Evolutionary conservation across 2,888 invertebrate species (phyloP).

Genomic region (Eustalomyia histrio): DNA sequence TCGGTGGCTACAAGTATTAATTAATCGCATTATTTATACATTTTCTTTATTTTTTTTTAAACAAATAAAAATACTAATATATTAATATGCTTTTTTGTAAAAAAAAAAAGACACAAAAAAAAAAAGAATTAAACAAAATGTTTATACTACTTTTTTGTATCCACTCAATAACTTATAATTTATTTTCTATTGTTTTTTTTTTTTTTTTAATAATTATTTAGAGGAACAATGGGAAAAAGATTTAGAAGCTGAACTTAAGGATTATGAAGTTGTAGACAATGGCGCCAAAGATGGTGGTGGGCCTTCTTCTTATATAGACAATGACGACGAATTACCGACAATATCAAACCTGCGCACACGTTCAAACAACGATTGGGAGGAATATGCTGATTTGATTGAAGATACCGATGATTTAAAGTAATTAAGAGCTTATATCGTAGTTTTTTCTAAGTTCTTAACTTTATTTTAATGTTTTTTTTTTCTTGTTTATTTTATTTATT

Average conservation of each 20-base stretch:
- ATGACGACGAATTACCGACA: constrained; percentile 75
- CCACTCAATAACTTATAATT: background rate
- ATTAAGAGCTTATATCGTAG: constrained; percentile 80
- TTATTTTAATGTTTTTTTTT: constrained; percentile 67
- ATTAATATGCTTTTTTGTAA: constrained; percentile 11
- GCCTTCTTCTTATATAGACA: constrained; percentile 60
- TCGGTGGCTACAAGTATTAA: background rate
- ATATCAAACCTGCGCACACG: constrained; percentile 79
- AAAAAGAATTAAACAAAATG: background rate
- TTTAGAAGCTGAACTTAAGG: constrained; percentile 95
- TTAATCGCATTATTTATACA: constrained; percentile 31
- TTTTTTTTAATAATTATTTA: constrained; percentile 69
- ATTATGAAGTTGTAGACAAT: constrained; percentile 92
- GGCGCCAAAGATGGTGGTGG: constrained; percentile 74
- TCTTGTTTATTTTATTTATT: constrained; percentile 62
- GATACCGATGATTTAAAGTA: constrained; percentile 80
- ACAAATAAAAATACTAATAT: constrained; percentile 2
- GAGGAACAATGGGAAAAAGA: constrained; percentile 98
- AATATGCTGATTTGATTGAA: constrained; percentile 79
- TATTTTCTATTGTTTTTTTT: constrained; percentile 39
- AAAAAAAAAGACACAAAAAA: background rate
- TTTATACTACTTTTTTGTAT: constrained; percentile 67
- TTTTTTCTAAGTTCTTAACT: constrained; percentile 78
- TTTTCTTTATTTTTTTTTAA: background rate
- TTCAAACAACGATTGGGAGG: constrained; percentile 79